phyloP scores from a whole-genome alignment of 2,797 vertebrate species.

The Oryzias sinensis region DNA sequence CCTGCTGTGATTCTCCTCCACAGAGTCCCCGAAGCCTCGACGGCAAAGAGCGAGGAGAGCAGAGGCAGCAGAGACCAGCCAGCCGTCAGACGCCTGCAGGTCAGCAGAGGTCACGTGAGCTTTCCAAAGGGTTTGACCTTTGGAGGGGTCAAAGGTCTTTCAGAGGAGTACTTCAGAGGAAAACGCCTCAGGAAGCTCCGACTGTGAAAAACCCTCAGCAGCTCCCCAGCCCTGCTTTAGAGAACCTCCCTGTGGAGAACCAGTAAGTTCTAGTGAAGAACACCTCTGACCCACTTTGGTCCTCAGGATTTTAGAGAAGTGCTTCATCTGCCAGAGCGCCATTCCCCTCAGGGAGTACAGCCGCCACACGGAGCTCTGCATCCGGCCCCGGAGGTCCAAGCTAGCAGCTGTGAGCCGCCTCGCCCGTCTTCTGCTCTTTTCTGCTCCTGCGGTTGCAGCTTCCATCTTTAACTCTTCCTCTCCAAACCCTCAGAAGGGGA shows the following conservation, averaged over 20 bases:
- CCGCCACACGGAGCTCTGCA: conserved; percentile 83
- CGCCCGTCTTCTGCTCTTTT: too few species aligned
- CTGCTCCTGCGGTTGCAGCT: too few species aligned
- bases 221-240: too few species aligned
- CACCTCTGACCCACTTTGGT: background rate
- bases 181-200: too few species aligned
- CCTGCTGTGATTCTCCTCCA: background rate
- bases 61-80: conserved; percentile 36
- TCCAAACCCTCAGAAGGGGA: conserved; percentile 50
- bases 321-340: conserved; percentile 83
- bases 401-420: conserved; percentile 14
- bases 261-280: too few species aligned
- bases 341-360: conserved; percentile 80
- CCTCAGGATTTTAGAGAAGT: conserved; percentile 81
- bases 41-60: conserved; percentile 65
- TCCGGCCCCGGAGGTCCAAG: conserved; percentile 25
- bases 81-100: conserved; percentile 65
- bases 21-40: conserved; percentile 67
- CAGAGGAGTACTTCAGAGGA: too few species aligned
- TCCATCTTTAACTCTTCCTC: background rate
- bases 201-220: too few species aligned
- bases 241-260: too few species aligned
- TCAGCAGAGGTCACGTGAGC: conserved; percentile 54
- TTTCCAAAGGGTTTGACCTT: background rate
- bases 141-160: too few species aligned